Conservation (phyloP, 23 tunicate genomes). For the Halocynthia roretzi region DNA sequence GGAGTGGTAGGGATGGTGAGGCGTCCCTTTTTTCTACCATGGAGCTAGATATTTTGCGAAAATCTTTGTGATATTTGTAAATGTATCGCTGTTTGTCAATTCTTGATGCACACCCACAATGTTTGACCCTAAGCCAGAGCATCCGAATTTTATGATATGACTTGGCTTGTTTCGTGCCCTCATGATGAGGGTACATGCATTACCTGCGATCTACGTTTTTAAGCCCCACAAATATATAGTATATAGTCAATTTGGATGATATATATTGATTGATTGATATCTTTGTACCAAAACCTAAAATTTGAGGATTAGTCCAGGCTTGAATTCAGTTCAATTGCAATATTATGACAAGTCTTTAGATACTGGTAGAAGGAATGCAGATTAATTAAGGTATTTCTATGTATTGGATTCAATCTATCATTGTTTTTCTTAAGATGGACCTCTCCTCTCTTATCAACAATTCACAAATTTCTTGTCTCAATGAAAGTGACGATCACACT, state of each 20-base stretch:
- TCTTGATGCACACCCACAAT: not conserved
- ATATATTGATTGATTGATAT: too few relatives aligned
- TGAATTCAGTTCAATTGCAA: not conserved
- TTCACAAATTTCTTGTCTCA: conserved; percentile 53
- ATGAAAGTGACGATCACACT: conserved; percentile 89
- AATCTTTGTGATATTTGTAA: too few relatives aligned
- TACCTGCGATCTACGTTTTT: too few relatives aligned
- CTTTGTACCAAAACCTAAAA: too few relatives aligned
- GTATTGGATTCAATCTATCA: not conserved
- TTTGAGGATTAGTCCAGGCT: not conserved
- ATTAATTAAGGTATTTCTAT: too few relatives aligned
- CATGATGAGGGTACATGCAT: too few relatives aligned
- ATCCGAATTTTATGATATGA: not conserved
- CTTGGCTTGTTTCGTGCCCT: not conserved
- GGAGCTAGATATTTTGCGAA: too few relatives aligned
- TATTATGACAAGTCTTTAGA: not conserved
- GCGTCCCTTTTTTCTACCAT: not conserved
- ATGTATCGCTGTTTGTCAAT: too few relatives aligned
- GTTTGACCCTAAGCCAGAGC: not conserved
- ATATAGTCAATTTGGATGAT: too few relatives aligned
- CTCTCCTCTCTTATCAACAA: conserved; percentile 4
- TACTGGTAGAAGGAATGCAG: too few relatives aligned
- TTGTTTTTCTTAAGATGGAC: conserved; percentile 3
- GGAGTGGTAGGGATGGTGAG: conserved; percentile 71
- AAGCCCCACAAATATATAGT: too few relatives aligned